Percentiles rank a stretch among this genome's conserved stretches.
These are phyloP conservation scores for Alethe castanea DNA, from an alignment of 2,113 vertebrate species.

Conservation along the genomic window DNA sequence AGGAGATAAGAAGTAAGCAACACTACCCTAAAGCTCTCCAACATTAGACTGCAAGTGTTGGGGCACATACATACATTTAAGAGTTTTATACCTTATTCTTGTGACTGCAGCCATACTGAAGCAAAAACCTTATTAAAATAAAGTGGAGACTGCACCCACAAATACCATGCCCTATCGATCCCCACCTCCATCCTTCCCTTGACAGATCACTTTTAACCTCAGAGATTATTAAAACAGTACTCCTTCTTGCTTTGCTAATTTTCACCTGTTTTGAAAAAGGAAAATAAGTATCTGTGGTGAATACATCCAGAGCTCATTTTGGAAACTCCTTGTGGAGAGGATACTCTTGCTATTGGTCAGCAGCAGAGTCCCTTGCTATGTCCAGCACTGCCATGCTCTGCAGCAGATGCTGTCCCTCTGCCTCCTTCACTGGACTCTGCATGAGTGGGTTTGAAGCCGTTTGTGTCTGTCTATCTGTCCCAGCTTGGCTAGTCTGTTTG, in stretches of 20 bases:
- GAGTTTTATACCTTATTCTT: background rate
- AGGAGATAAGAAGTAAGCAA: background rate
- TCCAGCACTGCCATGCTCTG: background rate
- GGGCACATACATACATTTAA: background rate
- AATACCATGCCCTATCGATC: background rate
- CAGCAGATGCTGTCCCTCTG: background rate
- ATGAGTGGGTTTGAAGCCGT: fast-evolving
- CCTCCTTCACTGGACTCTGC: background rate
- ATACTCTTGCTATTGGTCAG: background rate
- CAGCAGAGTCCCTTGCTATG: fast-evolving
- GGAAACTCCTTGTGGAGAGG: background rate
- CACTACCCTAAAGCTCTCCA: background rate
- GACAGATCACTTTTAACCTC: background rate
- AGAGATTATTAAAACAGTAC: background rate
- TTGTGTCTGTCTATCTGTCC: background rate
- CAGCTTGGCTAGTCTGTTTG: background rate
- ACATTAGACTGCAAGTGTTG: background rate
- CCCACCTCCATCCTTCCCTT: background rate
- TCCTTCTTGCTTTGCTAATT: background rate
- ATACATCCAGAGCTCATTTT: background rate
- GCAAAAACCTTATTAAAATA: background rate
- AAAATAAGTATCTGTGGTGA: background rate
- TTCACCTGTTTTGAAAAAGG: background rate
- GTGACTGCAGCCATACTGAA: background rate
- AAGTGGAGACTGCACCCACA: background rate